Base-by-base conservation (phyloP, 2,113 vertebrate species). In the Oriolus oriolus region DNA sequence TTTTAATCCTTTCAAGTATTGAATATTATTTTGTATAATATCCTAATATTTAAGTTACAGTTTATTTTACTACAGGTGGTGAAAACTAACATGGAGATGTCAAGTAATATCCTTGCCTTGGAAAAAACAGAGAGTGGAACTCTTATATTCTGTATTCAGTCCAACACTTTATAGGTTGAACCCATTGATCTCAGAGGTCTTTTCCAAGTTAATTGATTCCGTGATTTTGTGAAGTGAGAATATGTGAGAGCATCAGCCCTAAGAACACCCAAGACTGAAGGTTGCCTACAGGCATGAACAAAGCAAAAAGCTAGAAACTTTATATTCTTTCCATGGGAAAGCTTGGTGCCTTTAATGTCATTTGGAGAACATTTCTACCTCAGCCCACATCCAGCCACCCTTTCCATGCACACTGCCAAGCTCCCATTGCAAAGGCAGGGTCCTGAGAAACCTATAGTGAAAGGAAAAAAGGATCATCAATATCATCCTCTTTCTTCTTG, bases 321-420 rank as follows among this genome's bases (percentile, higher is more conserved):
- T 28, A 9, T 54, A 20, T 41, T 44, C 10, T 74, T 89, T 74
- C 44, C 37, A 9, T 11, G 23, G 31, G 12, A 52, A 65, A 44
- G 4, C 11, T 44, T n/a, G 37, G 19, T 52, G 10, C 19, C 68
- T 66, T n/a, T 33, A 59, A 45, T 10, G 13, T 11, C 27, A 10
- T 59, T 59, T 30, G 44, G 33, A 74, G 23, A 74, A 44, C 9
- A 11, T 8, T 7, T 20, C 2, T 2, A 10, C 44, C 28, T 15
- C 44, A 45, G 28, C 23, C 3, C 0, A 0, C 19, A 14, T 28
- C 45, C 52, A 65, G 19, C 23, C 60, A 44, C 19, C 12, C 10
- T 65, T 33, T 65, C 15, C 37, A 52, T 28, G 44, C 8, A 44
- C 44, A 20, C 15, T 37, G 22, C 37, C 0, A 0, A 50, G 27